phyloP scores from a whole-genome alignment of 2,113 vertebrate species.

The Rhinolophus sinicus region DNA sequence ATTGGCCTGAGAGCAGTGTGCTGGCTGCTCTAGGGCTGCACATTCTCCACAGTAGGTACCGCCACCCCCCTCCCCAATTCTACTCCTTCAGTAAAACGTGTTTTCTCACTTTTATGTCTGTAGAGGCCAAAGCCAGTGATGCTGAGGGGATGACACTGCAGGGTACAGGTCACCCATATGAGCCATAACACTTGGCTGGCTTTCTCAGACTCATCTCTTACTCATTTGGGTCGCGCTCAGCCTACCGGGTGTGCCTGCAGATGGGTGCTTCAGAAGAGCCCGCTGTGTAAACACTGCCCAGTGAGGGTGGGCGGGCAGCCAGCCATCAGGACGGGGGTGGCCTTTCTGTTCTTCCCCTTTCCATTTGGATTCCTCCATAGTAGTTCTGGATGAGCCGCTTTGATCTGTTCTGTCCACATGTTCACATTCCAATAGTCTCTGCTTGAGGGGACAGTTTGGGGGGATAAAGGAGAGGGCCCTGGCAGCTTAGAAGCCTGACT shows the following conservation, averaged over 20 bases:
- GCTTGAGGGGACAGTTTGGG: background rate
- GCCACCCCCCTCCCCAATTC: background rate
- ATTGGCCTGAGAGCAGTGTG: background rate
- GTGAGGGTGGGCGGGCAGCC: background rate
- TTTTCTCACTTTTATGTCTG: background rate
- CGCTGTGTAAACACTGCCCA: background rate
- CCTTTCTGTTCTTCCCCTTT: background rate
- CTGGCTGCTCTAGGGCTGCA: fast-evolving
- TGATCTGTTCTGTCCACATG: background rate
- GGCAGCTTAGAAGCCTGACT: background rate
- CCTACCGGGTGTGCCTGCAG: background rate
- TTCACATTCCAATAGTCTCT: background rate
- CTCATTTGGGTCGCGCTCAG: no score
- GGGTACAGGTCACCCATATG: background rate
- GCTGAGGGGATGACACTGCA: background rate
- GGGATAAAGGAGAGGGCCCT: fast-evolving
- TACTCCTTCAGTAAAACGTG: background rate
- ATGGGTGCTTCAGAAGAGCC: background rate
- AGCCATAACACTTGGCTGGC: background rate
- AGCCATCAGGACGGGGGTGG: background rate
- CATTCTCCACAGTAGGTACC: fast-evolving
- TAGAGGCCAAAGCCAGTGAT: background rate
- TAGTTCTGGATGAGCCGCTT: background rate
- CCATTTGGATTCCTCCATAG: background rate
- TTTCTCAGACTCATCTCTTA: constrained; percentile 20